Percentiles rank a stretch among this genome's conserved stretches.
These are phyloP conservation scores for Actenoides hombroni DNA, from an alignment of 2,113 vertebrate genomes.

Conservation along the genomic window DNA sequence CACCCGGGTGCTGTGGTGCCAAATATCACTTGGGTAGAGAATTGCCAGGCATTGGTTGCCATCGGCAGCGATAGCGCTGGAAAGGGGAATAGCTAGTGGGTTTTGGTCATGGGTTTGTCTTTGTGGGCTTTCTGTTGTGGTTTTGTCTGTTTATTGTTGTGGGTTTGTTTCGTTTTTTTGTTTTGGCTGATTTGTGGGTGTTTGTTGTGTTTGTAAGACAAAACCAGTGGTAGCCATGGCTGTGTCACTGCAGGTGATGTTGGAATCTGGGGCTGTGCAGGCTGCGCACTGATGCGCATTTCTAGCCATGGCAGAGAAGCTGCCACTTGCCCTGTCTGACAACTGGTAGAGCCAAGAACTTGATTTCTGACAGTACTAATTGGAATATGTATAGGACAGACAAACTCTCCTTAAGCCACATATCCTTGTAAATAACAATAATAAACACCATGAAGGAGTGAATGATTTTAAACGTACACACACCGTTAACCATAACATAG, in stretches of 20 bases:
- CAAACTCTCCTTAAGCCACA: background rate
- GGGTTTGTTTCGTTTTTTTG: background rate
- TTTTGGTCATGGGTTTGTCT: background rate
- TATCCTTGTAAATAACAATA: background rate
- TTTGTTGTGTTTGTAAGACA: too few relatives aligned
- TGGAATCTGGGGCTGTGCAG: background rate
- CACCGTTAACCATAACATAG: background rate
- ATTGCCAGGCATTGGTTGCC: background rate
- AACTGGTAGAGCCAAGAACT: background rate
- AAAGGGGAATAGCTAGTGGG: too few relatives aligned
- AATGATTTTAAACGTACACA: accelerated
- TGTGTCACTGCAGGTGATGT: background rate
- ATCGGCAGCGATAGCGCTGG: background rate
- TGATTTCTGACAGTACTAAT: background rate
- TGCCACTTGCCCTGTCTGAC: background rate
- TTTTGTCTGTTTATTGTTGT: background rate
- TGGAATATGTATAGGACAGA: background rate
- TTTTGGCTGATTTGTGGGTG: background rate
- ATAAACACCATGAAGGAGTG: background rate
- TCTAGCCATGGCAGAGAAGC: background rate
- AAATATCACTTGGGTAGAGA: background rate
- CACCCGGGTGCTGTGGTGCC: background rate
- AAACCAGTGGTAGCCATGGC: background rate
- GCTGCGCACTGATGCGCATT: background rate
- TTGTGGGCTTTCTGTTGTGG: background rate